phyloP scores from a whole-genome alignment of 2,113 vertebrate species.

The Hipposideros armiger region DNA sequence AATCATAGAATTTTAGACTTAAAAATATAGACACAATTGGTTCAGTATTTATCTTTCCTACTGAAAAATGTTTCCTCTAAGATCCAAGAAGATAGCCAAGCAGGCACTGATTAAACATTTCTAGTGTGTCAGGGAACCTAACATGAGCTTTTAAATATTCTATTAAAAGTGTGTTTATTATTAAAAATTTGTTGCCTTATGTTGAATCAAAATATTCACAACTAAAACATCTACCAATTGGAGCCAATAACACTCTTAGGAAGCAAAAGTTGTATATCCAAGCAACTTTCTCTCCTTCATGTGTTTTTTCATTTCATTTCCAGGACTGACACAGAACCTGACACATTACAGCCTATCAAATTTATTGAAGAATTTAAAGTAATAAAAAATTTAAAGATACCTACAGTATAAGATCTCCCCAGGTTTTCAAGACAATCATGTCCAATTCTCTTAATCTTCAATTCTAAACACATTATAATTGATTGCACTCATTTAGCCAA shows the following conservation, averaged over 20 bases:
- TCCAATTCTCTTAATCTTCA: slow-evolving; percentile 50
- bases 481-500: slow-evolving; percentile 17
- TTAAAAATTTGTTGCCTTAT: slow-evolving; percentile 2
- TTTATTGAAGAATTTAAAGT: slow-evolving; percentile 6
- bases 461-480: slow-evolving; percentile 50
- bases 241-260: not conserved
- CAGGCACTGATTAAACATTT: not conserved
- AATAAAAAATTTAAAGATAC: not conserved
- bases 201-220: slow-evolving; percentile 52
- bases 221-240: not conserved
- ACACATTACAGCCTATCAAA: not conserved
- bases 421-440: not conserved
- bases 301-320: slow-evolving; percentile 19
- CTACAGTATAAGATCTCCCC: not conserved
- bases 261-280: not conserved
- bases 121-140: not conserved
- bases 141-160: slow-evolving; percentile 31
- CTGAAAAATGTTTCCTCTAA: not conserved
- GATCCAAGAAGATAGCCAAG: not conserved
- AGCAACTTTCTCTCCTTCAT: slow-evolving; percentile 10
- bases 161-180: not conserved
- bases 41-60: slow-evolving; percentile 31
- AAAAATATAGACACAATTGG: not conserved
- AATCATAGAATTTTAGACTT: slow-evolving; percentile 43
- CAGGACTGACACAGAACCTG: not conserved